Evolutionary conservation across 2,113 vertebrate genomes (phyloP).

Genomic region (Archilochus colubris): DNA sequence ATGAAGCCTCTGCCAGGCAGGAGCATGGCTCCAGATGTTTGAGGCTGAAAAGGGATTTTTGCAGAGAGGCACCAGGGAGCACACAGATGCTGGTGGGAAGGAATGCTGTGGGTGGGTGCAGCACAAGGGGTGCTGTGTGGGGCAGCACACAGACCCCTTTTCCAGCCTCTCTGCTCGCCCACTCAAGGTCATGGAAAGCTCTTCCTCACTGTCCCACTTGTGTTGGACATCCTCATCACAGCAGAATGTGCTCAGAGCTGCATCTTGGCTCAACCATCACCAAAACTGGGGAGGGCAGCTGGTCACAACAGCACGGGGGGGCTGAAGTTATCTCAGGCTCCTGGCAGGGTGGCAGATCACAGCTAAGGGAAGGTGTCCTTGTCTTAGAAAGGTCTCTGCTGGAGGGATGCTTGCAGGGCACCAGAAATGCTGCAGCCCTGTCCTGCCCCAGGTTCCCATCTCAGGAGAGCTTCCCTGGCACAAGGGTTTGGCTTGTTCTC

Average conservation of each 20-base stretch:
- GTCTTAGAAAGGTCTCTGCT: not conserved
- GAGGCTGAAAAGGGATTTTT: not conserved
- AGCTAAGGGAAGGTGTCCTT: not conserved
- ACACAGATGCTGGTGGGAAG: not conserved
- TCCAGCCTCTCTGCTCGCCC: not conserved
- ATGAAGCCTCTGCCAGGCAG: not conserved
- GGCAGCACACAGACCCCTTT: not conserved
- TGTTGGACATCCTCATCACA: not conserved
- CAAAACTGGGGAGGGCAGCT: not conserved
- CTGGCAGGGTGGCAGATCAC: not conserved
- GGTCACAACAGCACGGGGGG: not conserved
- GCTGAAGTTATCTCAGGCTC: not conserved
- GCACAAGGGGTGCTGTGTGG: not conserved
- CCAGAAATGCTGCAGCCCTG: not conserved
- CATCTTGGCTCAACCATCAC: not conserved
- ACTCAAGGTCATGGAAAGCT: not conserved
- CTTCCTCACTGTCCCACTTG: not conserved
- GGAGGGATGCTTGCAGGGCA: not conserved
- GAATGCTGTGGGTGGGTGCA: not conserved
- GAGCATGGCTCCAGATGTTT: not conserved
- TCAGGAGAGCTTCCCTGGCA: not conserved
- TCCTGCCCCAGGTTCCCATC: not conserved
- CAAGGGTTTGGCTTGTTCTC: rapidly evolving
- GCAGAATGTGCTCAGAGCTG: not conserved
- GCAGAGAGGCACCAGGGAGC: not conserved